phyloP scores from a whole-genome alignment of 2,888 invertebrate species.

The Chrysotoxum bicinctum region DNA sequence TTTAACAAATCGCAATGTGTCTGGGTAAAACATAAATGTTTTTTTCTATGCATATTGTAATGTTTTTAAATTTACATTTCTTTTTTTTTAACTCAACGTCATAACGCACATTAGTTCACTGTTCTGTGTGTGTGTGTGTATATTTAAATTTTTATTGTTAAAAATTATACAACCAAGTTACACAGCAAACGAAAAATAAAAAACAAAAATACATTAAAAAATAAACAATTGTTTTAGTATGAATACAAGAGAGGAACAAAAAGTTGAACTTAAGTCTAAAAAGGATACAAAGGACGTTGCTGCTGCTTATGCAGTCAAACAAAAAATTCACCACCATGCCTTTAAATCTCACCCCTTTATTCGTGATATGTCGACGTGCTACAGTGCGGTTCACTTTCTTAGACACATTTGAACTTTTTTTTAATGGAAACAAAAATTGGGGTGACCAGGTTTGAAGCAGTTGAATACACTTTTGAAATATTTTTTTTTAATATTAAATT shows the following conservation, averaged over 20 bases:
- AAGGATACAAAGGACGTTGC: slow-evolving; percentile 59
- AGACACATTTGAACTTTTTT: not conserved
- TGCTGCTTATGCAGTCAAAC: slow-evolving; percentile 16
- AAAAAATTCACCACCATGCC: slow-evolving; percentile 13
- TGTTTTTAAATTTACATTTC: slow-evolving; percentile 57
- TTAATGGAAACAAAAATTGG: not conserved
- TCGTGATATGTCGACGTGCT: slow-evolving; percentile 54
- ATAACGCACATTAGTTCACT: slow-evolving; percentile 57
- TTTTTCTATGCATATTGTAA: slow-evolving; percentile 20
- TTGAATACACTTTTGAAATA: not conserved
- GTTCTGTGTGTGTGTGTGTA: slow-evolving; percentile 44
- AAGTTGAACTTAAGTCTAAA: slow-evolving; percentile 66
- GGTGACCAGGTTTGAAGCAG: not conserved
- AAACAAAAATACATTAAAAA: slow-evolving; percentile 24
- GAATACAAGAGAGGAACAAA: slow-evolving; percentile 70
- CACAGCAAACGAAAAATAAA: slow-evolving; percentile 58
- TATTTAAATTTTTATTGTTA: slow-evolving; percentile 41
- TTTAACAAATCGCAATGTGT: slow-evolving; percentile 48
- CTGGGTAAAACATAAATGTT: slow-evolving; percentile 16
- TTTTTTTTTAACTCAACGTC: slow-evolving; percentile 41
- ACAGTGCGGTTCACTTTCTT: not conserved
- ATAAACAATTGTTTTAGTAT: slow-evolving; percentile 56
- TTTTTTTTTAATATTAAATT: not conserved
- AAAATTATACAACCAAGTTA: slow-evolving; percentile 67
- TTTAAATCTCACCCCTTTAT: not conserved